Base-by-base conservation (phyloP, 2,797 vertebrate species). In the Parauchenoglanis punctatus region DNA sequence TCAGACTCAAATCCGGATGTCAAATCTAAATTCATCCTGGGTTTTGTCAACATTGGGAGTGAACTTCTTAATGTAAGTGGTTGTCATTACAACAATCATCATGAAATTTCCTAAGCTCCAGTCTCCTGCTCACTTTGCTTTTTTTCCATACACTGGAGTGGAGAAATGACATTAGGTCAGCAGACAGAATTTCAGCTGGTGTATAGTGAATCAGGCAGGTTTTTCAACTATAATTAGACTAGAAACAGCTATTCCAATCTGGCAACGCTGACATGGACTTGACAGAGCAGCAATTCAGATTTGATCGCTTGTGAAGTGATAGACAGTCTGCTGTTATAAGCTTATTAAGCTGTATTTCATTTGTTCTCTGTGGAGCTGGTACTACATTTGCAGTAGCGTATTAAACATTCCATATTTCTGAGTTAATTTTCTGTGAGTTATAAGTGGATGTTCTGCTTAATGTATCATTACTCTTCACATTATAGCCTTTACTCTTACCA, bases 271-370 rank as follows among this genome's bases (percentile, higher is more conserved):
- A 81, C 80, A 46, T 18, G 11, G 12, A 63, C 25, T 63, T 81
- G 58, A 81, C 59, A 63, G 80, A 63, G 80, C 35, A 63, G 10
- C 2, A 2, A 28, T 11, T 63, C 77, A 1, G 23, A 77, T 11
- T 46, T 77, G 49, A 77, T 80, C 28, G 7, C 7, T 56, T 56
- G n/a, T 10, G 20, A 44, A 15, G 56, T 81, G 35, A 65, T 80
- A 40, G 77, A 23, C 40, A 81, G 58, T 81, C n/a, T 17, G 13
- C 23, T 81, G 59, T n/a, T 63, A 6, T 59, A 59, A n/a, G 59
- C 59, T 81, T 80, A 59, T 58, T 80, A 46, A 63, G 59, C 40
- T 81, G 58, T 46, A 63, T 63, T 61, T 81, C 20, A 63, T 81
- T 81, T 81, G 6, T 40, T 81, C 58, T 63, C 23, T 25, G 58